A percentile compares a stretch with the other conserved stretches of the same genome.
phyloP scores from a whole-genome alignment of 2,797 vertebrate species.

The Dryobates pubescens region DNA sequence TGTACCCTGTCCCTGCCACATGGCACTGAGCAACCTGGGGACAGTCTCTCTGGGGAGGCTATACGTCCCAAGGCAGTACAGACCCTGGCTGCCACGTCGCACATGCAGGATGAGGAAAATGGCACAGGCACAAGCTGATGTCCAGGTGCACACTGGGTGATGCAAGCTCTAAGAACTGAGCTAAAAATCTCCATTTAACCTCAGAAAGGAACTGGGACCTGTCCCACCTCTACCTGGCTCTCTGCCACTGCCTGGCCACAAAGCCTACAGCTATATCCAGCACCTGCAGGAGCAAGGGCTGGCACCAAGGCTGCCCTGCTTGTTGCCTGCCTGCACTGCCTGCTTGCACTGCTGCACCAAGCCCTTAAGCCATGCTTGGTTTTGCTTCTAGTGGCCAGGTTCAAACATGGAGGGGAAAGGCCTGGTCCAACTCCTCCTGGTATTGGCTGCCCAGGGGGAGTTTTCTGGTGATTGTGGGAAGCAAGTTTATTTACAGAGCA shows the following conservation, averaged over 20 bases:
- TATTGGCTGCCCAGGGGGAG: constrained; percentile 10
- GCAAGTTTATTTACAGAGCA: constrained; percentile 63
- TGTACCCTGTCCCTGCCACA: fast-evolving
- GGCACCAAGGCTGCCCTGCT: not conserved
- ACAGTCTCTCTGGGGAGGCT: not conserved
- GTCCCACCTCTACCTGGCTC: constrained; percentile 20
- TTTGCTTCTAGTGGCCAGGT: not conserved
- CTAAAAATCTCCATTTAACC: constrained; percentile 53
- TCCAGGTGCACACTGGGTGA: not conserved
- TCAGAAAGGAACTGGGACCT: constrained; percentile 53
- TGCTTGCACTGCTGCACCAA: not conserved
- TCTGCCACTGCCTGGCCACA: not conserved
- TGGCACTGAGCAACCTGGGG: fast-evolving
- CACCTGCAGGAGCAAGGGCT: fast-evolving
- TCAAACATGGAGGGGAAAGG: not conserved
- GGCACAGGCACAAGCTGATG: not conserved
- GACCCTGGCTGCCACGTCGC: not conserved
- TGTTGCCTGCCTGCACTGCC: not conserved
- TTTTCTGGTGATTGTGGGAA: constrained; percentile 29
- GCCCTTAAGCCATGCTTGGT: fast-evolving
- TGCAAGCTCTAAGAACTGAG: not conserved
- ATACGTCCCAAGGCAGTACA: not conserved
- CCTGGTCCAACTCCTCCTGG: not conserved
- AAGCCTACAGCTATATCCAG: not conserved
- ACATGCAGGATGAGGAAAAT: not conserved